A percentile compares a stretch with the other conserved stretches of the same genome.
Evolutionary conservation across 2,888 invertebrate species (phyloP).

Genomic region (Lithophane semibrunnea): DNA sequence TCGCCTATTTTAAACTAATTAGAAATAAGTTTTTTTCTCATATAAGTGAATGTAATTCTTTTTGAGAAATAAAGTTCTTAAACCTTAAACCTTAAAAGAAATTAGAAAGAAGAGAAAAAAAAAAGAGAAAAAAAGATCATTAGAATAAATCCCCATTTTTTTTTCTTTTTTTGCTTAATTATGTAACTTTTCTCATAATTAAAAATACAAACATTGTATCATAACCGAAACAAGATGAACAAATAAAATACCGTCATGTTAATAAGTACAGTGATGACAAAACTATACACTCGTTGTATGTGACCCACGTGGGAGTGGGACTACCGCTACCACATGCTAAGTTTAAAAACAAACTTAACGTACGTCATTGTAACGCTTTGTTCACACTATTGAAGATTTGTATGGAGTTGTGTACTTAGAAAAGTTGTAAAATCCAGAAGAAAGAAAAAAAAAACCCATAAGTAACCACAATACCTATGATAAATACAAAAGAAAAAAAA

Average conservation of each 20-base stretch:
- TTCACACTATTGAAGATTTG: constrained; percentile 15
- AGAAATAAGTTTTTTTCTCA: too few species aligned
- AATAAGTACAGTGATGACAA: constrained; percentile 53
- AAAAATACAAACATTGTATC: neutral
- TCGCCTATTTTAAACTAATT: too few species aligned
- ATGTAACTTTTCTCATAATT: neutral
- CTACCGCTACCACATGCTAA: constrained; percentile 54
- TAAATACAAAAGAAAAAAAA: neutral
- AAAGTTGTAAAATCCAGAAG: neutral
- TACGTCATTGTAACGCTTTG: constrained; percentile 40
- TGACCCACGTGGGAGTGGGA: constrained; percentile 57
- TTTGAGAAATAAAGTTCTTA: too few species aligned
- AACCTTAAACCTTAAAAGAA: too few species aligned
- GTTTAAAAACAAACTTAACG: constrained; percentile 42
- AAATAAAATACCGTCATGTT: constrained; percentile 39
- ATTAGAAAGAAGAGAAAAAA: too few species aligned
- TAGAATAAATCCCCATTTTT: too few species aligned
- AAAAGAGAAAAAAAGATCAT: too few species aligned
- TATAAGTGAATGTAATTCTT: too few species aligned
- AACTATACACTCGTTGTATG: constrained; percentile 38
- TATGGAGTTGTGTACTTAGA: constrained; percentile 2
- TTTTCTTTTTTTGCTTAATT: neutral
- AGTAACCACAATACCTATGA: too few species aligned
- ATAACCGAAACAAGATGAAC: constrained; percentile 16
- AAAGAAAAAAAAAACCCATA: too few species aligned